phyloP scores from a whole-genome alignment of 2,888 invertebrate genomes.

The Epinotia brunnichana region DNA sequence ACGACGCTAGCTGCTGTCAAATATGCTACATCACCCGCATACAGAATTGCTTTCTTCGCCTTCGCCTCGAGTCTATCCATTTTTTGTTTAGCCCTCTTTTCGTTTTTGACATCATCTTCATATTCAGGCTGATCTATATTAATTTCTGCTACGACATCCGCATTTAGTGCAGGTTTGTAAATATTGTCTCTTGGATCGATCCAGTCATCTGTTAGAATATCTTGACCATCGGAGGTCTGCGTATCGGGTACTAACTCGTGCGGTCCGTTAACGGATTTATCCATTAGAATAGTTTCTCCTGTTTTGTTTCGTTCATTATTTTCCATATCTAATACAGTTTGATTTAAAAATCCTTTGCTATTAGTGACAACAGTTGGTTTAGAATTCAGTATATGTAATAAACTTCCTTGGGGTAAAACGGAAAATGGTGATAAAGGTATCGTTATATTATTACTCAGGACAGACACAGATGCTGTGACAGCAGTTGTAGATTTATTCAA shows the following conservation, averaged over 20 bases:
- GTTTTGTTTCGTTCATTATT: conserved; percentile 57
- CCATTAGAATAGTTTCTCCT: conserved; percentile 66
- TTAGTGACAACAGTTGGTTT: conserved; percentile 48
- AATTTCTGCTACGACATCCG: conserved; percentile 72
- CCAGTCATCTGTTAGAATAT: conserved; percentile 71
- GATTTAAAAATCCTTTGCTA: conserved; percentile 73
- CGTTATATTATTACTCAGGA: conserved; percentile 41
- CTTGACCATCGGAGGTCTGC: conserved; percentile 63
- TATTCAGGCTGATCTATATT: conserved; percentile 73
- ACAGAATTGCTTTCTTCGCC: conserved; percentile 78
- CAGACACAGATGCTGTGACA: conserved; percentile 38
- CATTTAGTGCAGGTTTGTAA: conserved; percentile 62
- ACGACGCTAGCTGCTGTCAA: conserved; percentile 78
- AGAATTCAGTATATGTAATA: conserved; percentile 59
- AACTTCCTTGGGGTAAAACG: conserved; percentile 60
- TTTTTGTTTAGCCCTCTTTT: conserved; percentile 71
- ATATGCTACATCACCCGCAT: conserved; percentile 79
- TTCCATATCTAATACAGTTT: conserved; percentile 71
- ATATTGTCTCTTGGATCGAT: conserved; percentile 64
- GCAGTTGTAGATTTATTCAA: conserved; percentile 61
- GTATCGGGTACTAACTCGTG: conserved; percentile 58
- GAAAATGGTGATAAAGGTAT: conserved; percentile 62
- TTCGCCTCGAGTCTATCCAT: conserved; percentile 72
- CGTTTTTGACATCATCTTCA: conserved; percentile 65
- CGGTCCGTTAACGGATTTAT: conserved; percentile 66